phyloP scores from a whole-genome alignment of 1,140 invertebrate genomes.

The Lordiphosa mommai region DNA sequence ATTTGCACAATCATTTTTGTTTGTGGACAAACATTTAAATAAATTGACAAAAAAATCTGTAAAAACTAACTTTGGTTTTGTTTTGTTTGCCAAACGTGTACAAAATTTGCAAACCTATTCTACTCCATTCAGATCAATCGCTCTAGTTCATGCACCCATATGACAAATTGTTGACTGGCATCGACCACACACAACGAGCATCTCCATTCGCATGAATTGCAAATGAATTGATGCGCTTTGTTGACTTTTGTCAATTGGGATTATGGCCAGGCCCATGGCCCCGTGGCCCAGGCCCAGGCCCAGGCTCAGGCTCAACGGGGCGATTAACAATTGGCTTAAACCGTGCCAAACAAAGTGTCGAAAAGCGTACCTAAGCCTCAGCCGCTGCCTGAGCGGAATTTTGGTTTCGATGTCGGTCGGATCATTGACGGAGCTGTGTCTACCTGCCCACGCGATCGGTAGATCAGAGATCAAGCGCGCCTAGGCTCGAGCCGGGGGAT shows the following conservation, averaged over 20 bases:
- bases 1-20: too few species aligned
- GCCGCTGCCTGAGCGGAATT: conserved; percentile 13
- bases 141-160: neutral
- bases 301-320: neutral
- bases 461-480: conserved; percentile 64
- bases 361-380: conserved; percentile 70
- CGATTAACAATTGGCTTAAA: conserved; percentile 72
- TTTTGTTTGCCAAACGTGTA: too few species aligned
- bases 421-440: conserved; percentile 42
- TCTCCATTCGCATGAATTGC: conserved; percentile 58
- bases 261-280: conserved; percentile 35
- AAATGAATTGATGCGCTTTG: conserved; percentile 75
- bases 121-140: neutral
- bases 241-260: conserved; percentile 76
- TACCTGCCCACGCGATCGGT: conserved; percentile 69
- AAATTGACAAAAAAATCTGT: too few species aligned
- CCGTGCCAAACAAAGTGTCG: conserved; percentile 75
- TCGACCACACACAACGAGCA: conserved; percentile 14
- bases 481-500: conserved; percentile 37
- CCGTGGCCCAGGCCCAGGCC: conserved; percentile 4
- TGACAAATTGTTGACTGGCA: conserved; percentile 46
- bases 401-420: conserved; percentile 14
- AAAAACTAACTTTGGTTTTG: too few species aligned
- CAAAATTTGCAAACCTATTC: too few species aligned
- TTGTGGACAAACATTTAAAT: too few species aligned